A percentile compares a stretch with the other conserved stretches of the same genome.
These are phyloP conservation scores for Prietella phreatophila DNA, from an alignment of 2,113 vertebrate genomes.

Conservation along the genomic window DNA sequence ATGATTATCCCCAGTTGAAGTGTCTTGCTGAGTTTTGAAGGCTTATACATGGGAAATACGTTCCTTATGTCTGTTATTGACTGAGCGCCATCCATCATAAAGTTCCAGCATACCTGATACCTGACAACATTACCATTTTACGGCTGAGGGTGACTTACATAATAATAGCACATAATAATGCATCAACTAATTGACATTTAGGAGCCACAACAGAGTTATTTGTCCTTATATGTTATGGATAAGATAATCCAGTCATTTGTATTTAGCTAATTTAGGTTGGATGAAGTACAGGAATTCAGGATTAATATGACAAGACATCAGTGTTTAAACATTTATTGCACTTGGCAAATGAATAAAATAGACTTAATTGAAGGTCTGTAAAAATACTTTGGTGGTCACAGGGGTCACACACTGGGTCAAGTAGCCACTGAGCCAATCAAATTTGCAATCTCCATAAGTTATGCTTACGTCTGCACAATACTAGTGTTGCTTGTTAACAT, in stretches of 20 bases:
- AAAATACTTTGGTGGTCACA: neutral
- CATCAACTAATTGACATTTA: neutral
- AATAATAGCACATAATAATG: neutral
- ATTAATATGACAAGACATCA: neutral
- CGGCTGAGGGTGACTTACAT: constrained; percentile 19
- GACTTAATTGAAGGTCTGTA: neutral
- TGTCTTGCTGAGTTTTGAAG: constrained; percentile 8
- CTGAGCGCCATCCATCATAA: constrained; percentile 38
- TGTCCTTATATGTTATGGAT: neutral
- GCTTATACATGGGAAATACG: neutral
- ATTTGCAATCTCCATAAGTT: neutral
- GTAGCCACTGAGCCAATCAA: neutral
- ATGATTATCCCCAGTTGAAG: constrained; percentile 17
- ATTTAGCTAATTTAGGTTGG: neutral
- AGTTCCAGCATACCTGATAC: constrained; percentile 31
- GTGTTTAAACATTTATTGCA: neutral
- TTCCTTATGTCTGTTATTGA: neutral
- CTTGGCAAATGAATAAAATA: neutral
- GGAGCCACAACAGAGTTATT: neutral
- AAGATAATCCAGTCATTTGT: neutral
- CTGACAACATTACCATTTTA: constrained; percentile 22
- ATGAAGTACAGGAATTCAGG: neutral
- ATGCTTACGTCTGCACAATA: neutral
- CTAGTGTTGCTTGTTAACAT: neutral
- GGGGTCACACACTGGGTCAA: neutral